Evolutionary conservation across 2,888 invertebrate species (phyloP).

Genomic region (Tupiocoris notatus): DNA sequence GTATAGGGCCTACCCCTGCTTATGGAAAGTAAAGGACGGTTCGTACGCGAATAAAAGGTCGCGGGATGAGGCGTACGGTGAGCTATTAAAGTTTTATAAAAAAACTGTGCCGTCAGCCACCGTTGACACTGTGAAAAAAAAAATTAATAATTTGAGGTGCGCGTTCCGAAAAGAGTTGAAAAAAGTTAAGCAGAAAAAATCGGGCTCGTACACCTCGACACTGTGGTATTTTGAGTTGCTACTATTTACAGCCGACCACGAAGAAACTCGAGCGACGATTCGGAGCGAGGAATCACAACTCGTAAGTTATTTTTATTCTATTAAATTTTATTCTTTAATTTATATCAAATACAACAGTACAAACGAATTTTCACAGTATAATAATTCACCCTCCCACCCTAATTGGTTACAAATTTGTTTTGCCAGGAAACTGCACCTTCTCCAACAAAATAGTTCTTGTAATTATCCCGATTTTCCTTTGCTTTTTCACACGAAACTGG

Average conservation of each 20-base stretch:
- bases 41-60: slow-evolving; percentile 24
- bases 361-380: no score
- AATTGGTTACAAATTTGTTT: slow-evolving; percentile 19
- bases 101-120: slow-evolving; percentile 36
- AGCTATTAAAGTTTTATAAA: slow-evolving; percentile 19
- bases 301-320: slow-evolving; percentile 34
- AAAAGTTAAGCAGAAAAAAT: slow-evolving; percentile 36
- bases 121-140: slow-evolving; percentile 30
- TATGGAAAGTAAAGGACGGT: slow-evolving; percentile 16
- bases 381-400: no score
- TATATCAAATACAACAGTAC: no score
- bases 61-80: slow-evolving; percentile 34
- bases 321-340: neutral
- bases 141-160: slow-evolving; percentile 31
- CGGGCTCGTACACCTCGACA: slow-evolving; percentile 21
- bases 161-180: slow-evolving; percentile 36
- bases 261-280: slow-evolving; percentile 40
- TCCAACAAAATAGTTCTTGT: slow-evolving; percentile 35
- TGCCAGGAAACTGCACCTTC: slow-evolving; percentile 36
- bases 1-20: slow-evolving; percentile 28
- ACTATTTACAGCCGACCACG: slow-evolving; percentile 36
- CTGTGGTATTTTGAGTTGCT: slow-evolving; percentile 15
- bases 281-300: slow-evolving; percentile 33
- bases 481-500: slow-evolving; percentile 37
- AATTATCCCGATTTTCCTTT: slow-evolving; percentile 33